Conservation (phyloP, 1,140 invertebrate genomes). For the Magallana gigas region DNA sequence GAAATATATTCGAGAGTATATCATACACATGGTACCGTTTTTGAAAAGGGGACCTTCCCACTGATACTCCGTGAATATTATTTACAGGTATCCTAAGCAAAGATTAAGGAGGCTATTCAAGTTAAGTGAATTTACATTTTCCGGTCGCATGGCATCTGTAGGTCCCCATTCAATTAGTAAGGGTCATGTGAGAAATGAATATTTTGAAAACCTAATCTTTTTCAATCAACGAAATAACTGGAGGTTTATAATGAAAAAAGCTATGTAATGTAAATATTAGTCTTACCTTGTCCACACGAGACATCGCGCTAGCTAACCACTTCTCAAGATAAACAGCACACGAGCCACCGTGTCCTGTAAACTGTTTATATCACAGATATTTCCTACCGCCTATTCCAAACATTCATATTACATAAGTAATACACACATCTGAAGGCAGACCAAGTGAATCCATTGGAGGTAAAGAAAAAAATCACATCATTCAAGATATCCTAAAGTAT, state of each 20-base stretch:
- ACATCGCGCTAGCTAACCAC: neutral
- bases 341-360: neutral
- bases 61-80: too few relatives aligned
- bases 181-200: neutral
- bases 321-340: neutral
- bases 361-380: neutral
- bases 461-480: neutral
- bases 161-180: neutral
- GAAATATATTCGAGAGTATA: too few relatives aligned
- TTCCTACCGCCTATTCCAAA: neutral
- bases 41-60: too few relatives aligned
- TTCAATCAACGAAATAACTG: conserved; percentile 21
- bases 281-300: conserved; percentile 11
- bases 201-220: neutral
- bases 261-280: conserved; percentile 8
- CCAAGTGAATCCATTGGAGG: neutral
- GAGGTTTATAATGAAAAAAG: conserved; percentile 13
- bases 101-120: too few relatives aligned
- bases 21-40: too few relatives aligned
- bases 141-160: neutral
- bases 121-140: too few relatives aligned
- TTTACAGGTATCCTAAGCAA: too few relatives aligned
- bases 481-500: neutral
- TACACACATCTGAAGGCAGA: neutral
- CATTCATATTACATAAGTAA: neutral